Evolutionary conservation across 2,888 invertebrate genomes (phyloP).

Genomic region (Exephanes ischioxanthus): DNA sequence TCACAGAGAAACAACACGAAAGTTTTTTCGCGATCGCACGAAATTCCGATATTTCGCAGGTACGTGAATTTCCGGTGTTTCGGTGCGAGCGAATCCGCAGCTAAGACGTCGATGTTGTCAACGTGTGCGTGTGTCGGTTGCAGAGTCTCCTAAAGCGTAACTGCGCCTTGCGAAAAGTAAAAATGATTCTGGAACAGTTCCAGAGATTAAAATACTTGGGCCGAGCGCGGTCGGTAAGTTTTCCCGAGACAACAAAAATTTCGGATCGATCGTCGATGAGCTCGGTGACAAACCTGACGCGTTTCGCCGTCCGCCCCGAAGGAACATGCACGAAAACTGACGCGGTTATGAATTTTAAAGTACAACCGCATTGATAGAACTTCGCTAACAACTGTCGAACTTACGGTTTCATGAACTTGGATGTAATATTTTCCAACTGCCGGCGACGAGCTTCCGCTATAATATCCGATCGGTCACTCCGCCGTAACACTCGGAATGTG

Average conservation of each 20-base stretch:
- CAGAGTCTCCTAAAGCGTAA: neutral
- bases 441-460: neutral
- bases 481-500: neutral
- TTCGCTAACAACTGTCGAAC: neutral
- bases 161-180: constrained; percentile 8
- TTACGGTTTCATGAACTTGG: constrained; percentile 4
- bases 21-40: constrained; percentile 1
- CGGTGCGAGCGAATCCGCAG: neutral
- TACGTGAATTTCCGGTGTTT: neutral
- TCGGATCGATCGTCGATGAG: neutral
- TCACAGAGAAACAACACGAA: neutral
- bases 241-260: neutral
- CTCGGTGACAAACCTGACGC: neutral
- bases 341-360: constrained; percentile 25
- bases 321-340: neutral
- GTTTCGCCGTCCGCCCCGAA: neutral
- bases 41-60: neutral
- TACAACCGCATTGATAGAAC: constrained; percentile 6
- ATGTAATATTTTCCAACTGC: neutral
- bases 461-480: neutral
- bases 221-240: neutral
- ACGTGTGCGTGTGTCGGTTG: neutral
- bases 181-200: constrained; percentile 18
- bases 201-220: constrained; percentile 16
- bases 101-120: neutral